Evolutionary conservation across 1,140 invertebrate species (phyloP).

Genomic region (Marisa cornuarietis): DNA sequence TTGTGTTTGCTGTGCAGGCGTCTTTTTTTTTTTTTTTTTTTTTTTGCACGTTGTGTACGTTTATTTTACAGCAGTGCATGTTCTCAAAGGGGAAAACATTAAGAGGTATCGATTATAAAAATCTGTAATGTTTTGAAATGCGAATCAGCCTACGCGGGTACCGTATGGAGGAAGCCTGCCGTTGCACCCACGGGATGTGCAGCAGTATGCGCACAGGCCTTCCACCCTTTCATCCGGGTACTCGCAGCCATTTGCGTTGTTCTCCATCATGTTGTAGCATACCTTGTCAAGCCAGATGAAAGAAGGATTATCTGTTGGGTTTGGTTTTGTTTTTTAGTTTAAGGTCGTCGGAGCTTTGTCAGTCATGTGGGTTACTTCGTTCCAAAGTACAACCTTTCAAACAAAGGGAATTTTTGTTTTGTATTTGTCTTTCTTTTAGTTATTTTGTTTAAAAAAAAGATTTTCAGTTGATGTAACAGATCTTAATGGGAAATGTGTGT

Average conservation of each 20-base stretch:
- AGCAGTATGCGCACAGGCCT: constrained; percentile 21
- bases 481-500: too few species aligned
- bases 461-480: not conserved
- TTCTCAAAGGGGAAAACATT: not conserved
- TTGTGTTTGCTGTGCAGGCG: not conserved
- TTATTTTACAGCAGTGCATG: not conserved
- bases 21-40: too few species aligned
- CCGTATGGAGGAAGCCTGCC: constrained; percentile 9
- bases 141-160: not conserved
- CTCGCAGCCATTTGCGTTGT: constrained; percentile 4
- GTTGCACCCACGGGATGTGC: constrained; percentile 14
- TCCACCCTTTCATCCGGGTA: constrained; percentile 16
- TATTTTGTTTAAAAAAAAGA: not conserved
- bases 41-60: not conserved
- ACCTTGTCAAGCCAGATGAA: not conserved
- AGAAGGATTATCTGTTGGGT: not conserved
- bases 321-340: too few species aligned
- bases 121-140: not conserved
- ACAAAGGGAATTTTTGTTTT: not conserved
- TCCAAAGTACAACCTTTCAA: not conserved
- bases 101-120: not conserved
- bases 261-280: constrained; percentile 26
- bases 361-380: not conserved
- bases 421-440: too few species aligned
- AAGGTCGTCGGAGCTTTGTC: too few species aligned